Evolutionary conservation across 2,888 invertebrate species (phyloP).

Genomic region (Melanophora roralis): DNA sequence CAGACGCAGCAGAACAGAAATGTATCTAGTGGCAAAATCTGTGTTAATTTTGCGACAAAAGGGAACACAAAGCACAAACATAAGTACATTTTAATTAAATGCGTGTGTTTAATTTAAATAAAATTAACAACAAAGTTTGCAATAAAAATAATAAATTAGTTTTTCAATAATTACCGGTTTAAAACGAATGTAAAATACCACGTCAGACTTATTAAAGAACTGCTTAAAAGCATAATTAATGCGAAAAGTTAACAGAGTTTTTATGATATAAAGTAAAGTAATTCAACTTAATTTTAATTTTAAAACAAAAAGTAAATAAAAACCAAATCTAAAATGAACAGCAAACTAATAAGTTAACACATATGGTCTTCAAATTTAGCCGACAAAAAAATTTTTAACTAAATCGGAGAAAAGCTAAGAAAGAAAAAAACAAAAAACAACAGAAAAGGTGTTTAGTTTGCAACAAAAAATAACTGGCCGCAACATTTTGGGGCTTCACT

Average conservation of each 20-base stretch:
- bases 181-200: neutral
- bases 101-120: no score
- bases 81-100: no score
- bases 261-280: no score
- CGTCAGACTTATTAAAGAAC: neutral
- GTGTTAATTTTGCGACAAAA: conserved; percentile 39
- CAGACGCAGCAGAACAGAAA: conserved; percentile 61
- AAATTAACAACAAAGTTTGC: no score
- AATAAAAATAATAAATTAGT: neutral
- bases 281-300: no score
- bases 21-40: conserved; percentile 62
- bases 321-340: neutral
- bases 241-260: no score
- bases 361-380: no score
- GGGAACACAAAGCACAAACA: conserved; percentile 24
- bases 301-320: neutral
- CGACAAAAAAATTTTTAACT: neutral
- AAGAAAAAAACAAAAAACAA: neutral
- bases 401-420: conserved; percentile 14
- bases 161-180: neutral
- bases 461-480: conserved; percentile 6
- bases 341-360: neutral
- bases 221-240: no score
- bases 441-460: neutral
- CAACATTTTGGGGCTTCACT: conserved; percentile 50